Evolutionary conservation across 2,888 invertebrate species (phyloP), one percentile per base, ranked within the genome.

Genomic region (Heteropelma amictum): DNA sequence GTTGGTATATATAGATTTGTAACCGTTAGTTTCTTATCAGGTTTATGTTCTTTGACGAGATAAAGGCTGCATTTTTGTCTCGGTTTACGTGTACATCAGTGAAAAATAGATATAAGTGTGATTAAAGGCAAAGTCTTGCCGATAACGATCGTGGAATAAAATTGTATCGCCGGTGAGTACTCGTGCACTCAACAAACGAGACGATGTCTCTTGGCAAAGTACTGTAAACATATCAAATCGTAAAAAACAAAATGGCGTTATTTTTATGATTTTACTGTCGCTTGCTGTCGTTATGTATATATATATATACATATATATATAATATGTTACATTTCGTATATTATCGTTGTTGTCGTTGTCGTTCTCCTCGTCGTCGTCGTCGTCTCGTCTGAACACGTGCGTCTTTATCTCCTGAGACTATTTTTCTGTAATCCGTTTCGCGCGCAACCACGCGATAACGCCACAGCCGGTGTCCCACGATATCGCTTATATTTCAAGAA

Each of bases 361-460:
- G 67, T 71, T 42, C 49, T 71, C 60, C 30, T 51, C 26, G 35
- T 26, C 38, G 49, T 81, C 80, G 77, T n/a, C n/a, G n/a, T n/a
- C n/a, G n/a, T n/a, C n/a, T 81, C 80, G 79, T 80, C 81, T 63
- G 81, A 83, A 83, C 83, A 83, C 83, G 83, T 83, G 83, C 79
- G 82, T 75, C 60, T 80, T 83, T 83, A 83, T 83, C 83, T 75
- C 21, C 40, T 71, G 70, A 77, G 77, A 71, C 75, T 77, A 81
- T 72, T 71, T 33, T 51, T 58, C 58, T 26, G 19, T 47, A 17
- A 10, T 33, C 33, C 21, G 28, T 35, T 47, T 51, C 51, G 28
- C 54, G 60, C 45, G 28, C 35, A 30, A 38, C 42, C 58, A 35
- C 42, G 71, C 71, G 75, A 75, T 75, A 75, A 75, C 61, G 67